phyloP scores from a whole-genome alignment of 2,888 invertebrate species.

The Folsomia manolachei region DNA sequence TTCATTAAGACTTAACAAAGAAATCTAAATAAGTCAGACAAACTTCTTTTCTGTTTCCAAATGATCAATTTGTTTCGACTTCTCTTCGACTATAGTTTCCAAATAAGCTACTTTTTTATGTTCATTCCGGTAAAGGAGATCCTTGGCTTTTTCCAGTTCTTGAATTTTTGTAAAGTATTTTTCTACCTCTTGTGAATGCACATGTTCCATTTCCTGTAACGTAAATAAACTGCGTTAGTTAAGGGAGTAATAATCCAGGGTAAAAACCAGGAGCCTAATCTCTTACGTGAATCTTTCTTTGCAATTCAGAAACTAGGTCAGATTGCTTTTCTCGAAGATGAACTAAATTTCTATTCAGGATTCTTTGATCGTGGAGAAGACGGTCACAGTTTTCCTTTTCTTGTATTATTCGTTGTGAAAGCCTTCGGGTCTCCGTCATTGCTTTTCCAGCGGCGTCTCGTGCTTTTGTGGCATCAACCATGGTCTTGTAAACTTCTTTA shows the following conservation, averaged over 20 bases:
- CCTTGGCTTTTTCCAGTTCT: slow-evolving; percentile 38
- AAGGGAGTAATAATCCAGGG: not conserved
- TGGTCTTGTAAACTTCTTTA: slow-evolving; percentile 1
- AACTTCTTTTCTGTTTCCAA: slow-evolving; percentile 44
- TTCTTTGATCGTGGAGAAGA: slow-evolving; percentile 40
- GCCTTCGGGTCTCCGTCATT: slow-evolving; percentile 43
- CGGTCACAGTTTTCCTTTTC: slow-evolving; percentile 40
- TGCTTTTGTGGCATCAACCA: slow-evolving; percentile 23
- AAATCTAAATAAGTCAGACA: not conserved
- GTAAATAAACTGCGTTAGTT: too few species aligned
- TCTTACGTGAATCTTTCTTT: slow-evolving; percentile 44
- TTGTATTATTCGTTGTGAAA: slow-evolving; percentile 35
- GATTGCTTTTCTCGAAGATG: slow-evolving; percentile 39
- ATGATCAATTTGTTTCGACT: slow-evolving; percentile 34
- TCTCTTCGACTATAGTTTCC: slow-evolving; percentile 41
- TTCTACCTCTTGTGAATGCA: slow-evolving; percentile 38
- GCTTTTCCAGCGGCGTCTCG: slow-evolving; percentile 36
- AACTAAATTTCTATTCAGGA: slow-evolving; percentile 43
- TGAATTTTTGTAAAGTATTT: slow-evolving; percentile 23
- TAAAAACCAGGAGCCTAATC: not conserved
- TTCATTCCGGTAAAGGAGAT: slow-evolving; percentile 32
- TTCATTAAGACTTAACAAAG: not conserved
- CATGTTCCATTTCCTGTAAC: slow-evolving; percentile 41
- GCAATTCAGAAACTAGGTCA: slow-evolving; percentile 42
- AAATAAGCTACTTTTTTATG: slow-evolving; percentile 33